phyloP scores from a whole-genome alignment of 1,140 invertebrate genomes.

The Ceratina calcarata region DNA sequence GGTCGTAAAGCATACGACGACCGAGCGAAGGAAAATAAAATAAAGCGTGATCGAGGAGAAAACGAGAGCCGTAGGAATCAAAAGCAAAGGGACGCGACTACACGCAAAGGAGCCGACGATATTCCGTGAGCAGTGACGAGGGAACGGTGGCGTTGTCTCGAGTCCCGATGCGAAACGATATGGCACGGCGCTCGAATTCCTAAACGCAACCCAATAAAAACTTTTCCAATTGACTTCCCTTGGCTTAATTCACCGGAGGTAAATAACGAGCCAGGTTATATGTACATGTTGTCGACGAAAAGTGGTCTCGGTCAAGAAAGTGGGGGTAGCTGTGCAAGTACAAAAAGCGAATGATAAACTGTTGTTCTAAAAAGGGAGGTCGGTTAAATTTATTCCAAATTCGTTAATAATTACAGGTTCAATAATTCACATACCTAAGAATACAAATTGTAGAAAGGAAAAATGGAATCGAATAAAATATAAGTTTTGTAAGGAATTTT shows the following conservation, averaged over 20 bases:
- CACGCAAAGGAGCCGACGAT: constrained; percentile 33
- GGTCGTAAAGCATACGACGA: constrained; percentile 35
- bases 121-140: constrained; percentile 25
- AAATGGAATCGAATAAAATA: too few relatives aligned
- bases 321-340: background rate
- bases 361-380: background rate
- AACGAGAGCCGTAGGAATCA: constrained; percentile 38
- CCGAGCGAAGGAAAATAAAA: background rate
- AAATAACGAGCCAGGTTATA: constrained; percentile 57
- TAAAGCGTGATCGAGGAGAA: constrained; percentile 21
- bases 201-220: constrained; percentile 71
- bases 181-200: constrained; percentile 61
- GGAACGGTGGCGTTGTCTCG: constrained; percentile 28
- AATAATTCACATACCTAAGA: too few relatives aligned
- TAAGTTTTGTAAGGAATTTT: too few relatives aligned
- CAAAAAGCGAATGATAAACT: background rate
- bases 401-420: background rate
- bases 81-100: constrained; percentile 37
- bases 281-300: constrained; percentile 39
- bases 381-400: background rate
- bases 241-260: constrained; percentile 67
- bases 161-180: constrained; percentile 48
- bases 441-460: too few relatives aligned
- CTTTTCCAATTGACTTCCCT: constrained; percentile 73
- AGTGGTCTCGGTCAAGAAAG: background rate